Evolutionary conservation across 2,797 vertebrate genomes (phyloP), one percentile per base, ranked within the genome.

Genomic region (Rhinella marina): DNA sequence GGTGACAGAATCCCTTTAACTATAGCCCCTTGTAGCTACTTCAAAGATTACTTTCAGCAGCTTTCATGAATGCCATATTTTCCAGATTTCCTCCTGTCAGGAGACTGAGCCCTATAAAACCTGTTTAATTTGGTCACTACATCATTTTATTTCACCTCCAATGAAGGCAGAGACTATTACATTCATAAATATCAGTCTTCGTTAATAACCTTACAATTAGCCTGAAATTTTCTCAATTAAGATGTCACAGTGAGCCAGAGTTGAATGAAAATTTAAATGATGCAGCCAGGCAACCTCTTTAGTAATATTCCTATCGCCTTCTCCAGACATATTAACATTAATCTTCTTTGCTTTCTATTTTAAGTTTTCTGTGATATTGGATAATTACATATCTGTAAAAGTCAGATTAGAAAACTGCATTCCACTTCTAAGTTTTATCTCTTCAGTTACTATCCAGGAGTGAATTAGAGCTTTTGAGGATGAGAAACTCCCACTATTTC

Each of bases 331-430:
- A 66, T 50, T 82, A 82, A 82, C 80, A 66, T 64, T 82, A 82
- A 82, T 82, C 80, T 48, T 62, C 80, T 66, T 66, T 64, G 21
- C 29, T 82, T 82, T 82, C 80, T 82, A 66, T 82, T 82, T 82
- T 66, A 82, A 25, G 62, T 82, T 82, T 66, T n/a, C 56, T 8
- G 59, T 29, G 25, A 64, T 50, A 82, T 66, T 23, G 66, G 80
- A 82, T 66, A 82, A 82, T 66, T 82, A 50, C 80, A 64, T 82
- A 82, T 82, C 80, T 82, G 80, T 52, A 66, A 82, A 66, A 52
- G 29, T 25, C 29, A 82, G 80, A 82, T 64, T 52, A 64, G 80
- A 66, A 27, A 66, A 82, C 50, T n/a, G 19, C 32, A 23, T 66
- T 82, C 17, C 27, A 80, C 29, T 80, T 59, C 78, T 61, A 61